A percentile compares a stretch with the other conserved stretches of the same genome.
Conservation (phyloP, 2,113 vertebrate genomes). For the Prionailurus bengalensis region DNA sequence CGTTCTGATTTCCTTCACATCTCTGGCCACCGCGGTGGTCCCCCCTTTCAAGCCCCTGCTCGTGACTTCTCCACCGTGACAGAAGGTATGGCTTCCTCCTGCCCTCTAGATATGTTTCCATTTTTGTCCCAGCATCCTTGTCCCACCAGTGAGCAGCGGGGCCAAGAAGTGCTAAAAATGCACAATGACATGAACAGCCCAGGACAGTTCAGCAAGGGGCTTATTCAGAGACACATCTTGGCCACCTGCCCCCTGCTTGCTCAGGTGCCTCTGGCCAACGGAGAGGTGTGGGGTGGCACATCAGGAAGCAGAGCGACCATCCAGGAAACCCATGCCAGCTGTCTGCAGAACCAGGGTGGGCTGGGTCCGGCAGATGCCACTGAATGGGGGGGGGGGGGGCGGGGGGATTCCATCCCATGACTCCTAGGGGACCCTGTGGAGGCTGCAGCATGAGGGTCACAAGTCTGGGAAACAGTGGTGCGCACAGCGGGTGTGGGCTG, state of each 20-base stretch:
- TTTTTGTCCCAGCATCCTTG: neutral
- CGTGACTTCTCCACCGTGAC: no score
- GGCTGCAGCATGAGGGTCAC: neutral
- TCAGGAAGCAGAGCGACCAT: neutral
- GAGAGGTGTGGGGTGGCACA: fast-evolving
- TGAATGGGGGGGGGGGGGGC: no score
- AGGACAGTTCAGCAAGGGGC: neutral
- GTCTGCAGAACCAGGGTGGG: neutral
- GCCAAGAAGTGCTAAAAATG: neutral
- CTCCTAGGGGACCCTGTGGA: neutral
- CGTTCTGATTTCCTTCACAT: neutral
- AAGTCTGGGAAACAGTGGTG: neutral
- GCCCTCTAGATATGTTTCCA: no score
- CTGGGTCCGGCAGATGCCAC: neutral
- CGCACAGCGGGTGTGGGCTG: neutral
- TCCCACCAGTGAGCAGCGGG: no score
- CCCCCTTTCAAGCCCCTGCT: neutral
- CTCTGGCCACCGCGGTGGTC: neutral
- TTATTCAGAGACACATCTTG: neutral
- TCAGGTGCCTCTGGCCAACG: neutral
- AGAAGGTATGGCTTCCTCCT: neutral
- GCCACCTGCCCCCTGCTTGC: neutral
- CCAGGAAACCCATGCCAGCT: neutral
- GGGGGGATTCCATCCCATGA: neutral
- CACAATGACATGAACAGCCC: neutral